Evolutionary conservation across 1,140 invertebrate species (phyloP).

Genomic region (Chrysomallon squamiferum): DNA sequence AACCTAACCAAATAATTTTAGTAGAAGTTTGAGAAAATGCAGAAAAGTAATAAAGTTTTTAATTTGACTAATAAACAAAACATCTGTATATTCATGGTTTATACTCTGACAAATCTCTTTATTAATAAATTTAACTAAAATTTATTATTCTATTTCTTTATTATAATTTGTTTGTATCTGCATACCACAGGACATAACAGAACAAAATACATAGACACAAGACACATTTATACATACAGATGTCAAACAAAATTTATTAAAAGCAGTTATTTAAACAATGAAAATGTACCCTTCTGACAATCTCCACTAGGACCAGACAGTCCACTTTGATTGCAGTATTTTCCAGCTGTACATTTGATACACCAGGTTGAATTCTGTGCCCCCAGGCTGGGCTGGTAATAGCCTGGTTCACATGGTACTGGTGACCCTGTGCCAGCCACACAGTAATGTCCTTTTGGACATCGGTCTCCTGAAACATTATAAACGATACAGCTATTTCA

Average conservation of each 20-base stretch:
- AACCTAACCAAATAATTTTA: slow-evolving; percentile 30
- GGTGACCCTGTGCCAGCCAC: slow-evolving; percentile 35
- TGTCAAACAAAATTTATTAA: too few relatives aligned
- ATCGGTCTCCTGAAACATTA: slow-evolving; percentile 39
- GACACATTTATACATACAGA: too few relatives aligned
- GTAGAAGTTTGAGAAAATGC: neutral
- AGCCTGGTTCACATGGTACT: slow-evolving; percentile 44
- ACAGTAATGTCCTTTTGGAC: slow-evolving; percentile 51
- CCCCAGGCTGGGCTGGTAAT: slow-evolving; percentile 46
- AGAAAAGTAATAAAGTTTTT: too few relatives aligned
- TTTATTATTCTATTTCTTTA: too few relatives aligned
- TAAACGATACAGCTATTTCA: neutral
- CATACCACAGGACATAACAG: too few relatives aligned
- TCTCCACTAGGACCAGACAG: slow-evolving; percentile 38
- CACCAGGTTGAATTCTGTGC: slow-evolving; percentile 48
- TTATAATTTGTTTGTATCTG: too few relatives aligned
- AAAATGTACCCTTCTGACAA: slow-evolving; percentile 52
- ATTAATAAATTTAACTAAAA: too few relatives aligned
- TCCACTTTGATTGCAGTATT: slow-evolving; percentile 49
- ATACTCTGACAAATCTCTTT: too few relatives aligned
- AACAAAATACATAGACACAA: too few relatives aligned
- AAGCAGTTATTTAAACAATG: too few relatives aligned
- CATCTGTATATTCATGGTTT: too few relatives aligned
- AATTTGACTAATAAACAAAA: too few relatives aligned
- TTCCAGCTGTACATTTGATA: slow-evolving; percentile 50